Evolutionary conservation across 2,113 vertebrate species (phyloP), one percentile per base, ranked within the genome.

Genomic region (Damaliscus lunatus): DNA sequence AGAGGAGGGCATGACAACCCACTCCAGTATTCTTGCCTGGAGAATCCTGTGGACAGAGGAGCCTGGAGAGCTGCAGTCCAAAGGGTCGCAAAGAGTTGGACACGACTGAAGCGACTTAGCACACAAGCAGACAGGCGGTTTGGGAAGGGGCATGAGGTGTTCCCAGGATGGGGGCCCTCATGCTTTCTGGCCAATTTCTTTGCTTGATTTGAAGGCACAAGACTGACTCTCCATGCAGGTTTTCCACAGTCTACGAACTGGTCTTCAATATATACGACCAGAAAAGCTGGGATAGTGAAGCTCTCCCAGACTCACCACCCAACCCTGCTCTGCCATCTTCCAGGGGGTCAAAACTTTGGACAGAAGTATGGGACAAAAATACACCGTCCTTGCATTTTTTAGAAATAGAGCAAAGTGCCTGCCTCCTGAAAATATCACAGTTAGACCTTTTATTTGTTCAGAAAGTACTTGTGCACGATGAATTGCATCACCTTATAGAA

Each of bases 171-270:
- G 15, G 57, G 13, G 19, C 12, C 46, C 50, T 74, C 13, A 13
- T 16, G 3, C 33, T n/a, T n/a, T 48, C 46, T n/a, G 88, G 43
- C 50, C 78, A 29, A 3, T 6, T 43, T 31, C 21, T 60, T 7
- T 48, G 85, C 50, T 29, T 43, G 43, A 40, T 29, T 12, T 16
- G 50, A 81, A 84, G 25, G 36, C 12, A 10, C 2, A 14, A 6
- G 71, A 27, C 88, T 36, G 8, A 3, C 13, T 15, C 33, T 31
- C 29, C 43, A 7, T 0, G 5, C 14, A 33, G 53, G 9, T 5
- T 33, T 7, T 17, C 40, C 27, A 29, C 7, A 5, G 52, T 80
- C 77, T 29, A 16, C 0, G 0, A 25, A n/a, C 46, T 55, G 8
- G 83, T 53, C 82, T 36, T 46, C 15, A 9, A 13, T 25, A 9